Evolutionary conservation across 2,113 vertebrate species (phyloP), one percentile per base, ranked within the genome.

Genomic region (Archocentrus centrarchus): DNA sequence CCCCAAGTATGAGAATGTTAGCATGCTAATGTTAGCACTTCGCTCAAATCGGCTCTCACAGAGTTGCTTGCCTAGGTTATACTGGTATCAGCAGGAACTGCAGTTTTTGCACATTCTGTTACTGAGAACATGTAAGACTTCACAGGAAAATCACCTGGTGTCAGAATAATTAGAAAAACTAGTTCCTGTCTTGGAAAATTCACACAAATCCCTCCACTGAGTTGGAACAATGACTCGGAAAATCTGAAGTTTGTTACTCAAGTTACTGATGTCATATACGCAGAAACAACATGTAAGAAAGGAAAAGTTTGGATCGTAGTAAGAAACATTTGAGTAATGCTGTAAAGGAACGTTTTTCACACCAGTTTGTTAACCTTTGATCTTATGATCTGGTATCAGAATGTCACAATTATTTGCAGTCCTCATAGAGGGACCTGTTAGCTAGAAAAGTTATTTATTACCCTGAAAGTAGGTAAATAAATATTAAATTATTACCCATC

Each of bases 351-450:
- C 50, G 44, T 10, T 30, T 11, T 30, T 32, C 30, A 50, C 9
- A 68, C 9, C 14, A 30, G 64, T 11, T 50, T 50, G 41, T 30
- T 30, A 70, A 50, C 66, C 50, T 70, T 70, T 13, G 24, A 53
- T 15, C 11, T 53, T 53, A 30, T 53, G 30, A 53, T 50, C 14
- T 11, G 18, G 41, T 30, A 50, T 30, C 24, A 30, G 41, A 44
- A 30, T 70, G 27, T 27, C 44, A 0, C 66, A 50, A 30, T 0
- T 50, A 20, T 70, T 30, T 50, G 8, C 24, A 5, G 30, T 50
- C 66, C 24, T 30, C 24, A 50, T 20, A 50, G 0, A 70, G 0
- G 14, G 9, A 30, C 0, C 64, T 30, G 50, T 0, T 70, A 47
- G 39, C 27, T 47, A 50, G 17, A 50, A 50, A 50, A 15, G 18